These are phyloP conservation scores for Plestiodon gilberti DNA, from an alignment of 2,113 vertebrate genomes.

Conservation along the genomic window DNA sequence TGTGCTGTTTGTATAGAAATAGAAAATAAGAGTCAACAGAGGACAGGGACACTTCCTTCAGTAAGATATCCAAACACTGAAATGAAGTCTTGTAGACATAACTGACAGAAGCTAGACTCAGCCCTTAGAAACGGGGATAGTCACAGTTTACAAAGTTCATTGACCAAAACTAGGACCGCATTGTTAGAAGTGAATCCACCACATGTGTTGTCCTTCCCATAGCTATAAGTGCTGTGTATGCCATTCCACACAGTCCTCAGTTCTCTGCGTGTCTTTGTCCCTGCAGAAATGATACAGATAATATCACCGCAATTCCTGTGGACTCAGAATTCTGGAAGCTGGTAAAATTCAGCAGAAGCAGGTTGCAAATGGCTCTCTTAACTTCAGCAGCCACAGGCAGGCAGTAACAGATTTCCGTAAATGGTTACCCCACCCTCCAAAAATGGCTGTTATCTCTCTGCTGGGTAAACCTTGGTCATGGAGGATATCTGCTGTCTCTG, in stretches of 20 bases:
- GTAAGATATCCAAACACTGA: neutral
- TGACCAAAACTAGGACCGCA: neutral
- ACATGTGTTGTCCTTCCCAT: neutral
- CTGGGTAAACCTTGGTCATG: neutral
- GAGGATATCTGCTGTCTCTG: neutral
- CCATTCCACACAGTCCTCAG: neutral
- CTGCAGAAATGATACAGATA: neutral
- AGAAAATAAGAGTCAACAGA: neutral
- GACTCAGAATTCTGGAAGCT: neutral
- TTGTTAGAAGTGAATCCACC: neutral
- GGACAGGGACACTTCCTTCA: neutral
- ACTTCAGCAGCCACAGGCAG: slow-evolving; percentile 9
- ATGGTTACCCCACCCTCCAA: neutral
- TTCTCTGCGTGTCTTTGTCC: neutral
- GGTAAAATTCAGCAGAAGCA: slow-evolving; percentile 3
- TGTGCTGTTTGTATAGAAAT: neutral
- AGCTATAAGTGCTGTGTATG: neutral
- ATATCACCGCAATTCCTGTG: neutral
- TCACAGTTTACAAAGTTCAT: neutral
- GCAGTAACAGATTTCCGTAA: neutral
- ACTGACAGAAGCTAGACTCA: neutral
- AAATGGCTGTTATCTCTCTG: neutral
- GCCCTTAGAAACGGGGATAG: neutral
- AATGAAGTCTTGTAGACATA: neutral
- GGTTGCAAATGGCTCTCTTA: slow-evolving; percentile 10